phyloP scores from a whole-genome alignment of 2,113 vertebrate genomes.

The Myrmecophaga tridactyla region DNA sequence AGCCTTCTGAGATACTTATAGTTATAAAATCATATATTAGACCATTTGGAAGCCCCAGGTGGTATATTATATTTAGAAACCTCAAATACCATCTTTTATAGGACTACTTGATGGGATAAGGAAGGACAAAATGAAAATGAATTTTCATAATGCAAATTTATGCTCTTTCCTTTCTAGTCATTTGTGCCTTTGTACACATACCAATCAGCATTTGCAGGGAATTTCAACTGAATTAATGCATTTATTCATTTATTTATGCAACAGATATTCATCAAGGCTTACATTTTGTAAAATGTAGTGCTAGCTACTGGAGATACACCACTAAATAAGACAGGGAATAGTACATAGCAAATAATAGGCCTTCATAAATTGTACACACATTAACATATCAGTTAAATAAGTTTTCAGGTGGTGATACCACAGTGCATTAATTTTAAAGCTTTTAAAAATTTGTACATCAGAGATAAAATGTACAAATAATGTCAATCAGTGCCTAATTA shows the following conservation, averaged over 20 bases:
- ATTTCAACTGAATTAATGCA: not conserved
- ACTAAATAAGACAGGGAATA: not conserved
- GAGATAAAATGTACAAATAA: not conserved
- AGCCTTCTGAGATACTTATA: not conserved
- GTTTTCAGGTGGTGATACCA: not conserved
- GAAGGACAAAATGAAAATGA: not conserved
- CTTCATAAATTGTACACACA: not conserved
- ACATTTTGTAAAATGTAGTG: not conserved
- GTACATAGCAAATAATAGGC: not conserved
- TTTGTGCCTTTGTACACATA: not conserved
- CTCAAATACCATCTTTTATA: not conserved
- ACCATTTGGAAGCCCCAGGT: not conserved
- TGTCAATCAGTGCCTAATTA: not conserved
- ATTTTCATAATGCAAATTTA: not conserved
- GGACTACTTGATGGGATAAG: not conserved
- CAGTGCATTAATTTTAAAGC: not conserved
- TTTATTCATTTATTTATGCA: constrained; percentile 13
- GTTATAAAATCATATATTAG: not conserved
- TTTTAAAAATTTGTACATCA: not conserved
- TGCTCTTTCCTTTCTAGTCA: not conserved
- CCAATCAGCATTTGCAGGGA: not conserved
- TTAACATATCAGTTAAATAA: not conserved
- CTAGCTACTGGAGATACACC: not conserved
- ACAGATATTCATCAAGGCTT: not conserved
- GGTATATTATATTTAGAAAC: not conserved